These are phyloP conservation scores for Leptinotarsa tumamoca DNA, from an alignment of 2,888 invertebrate genomes.

Conservation along the genomic window DNA sequence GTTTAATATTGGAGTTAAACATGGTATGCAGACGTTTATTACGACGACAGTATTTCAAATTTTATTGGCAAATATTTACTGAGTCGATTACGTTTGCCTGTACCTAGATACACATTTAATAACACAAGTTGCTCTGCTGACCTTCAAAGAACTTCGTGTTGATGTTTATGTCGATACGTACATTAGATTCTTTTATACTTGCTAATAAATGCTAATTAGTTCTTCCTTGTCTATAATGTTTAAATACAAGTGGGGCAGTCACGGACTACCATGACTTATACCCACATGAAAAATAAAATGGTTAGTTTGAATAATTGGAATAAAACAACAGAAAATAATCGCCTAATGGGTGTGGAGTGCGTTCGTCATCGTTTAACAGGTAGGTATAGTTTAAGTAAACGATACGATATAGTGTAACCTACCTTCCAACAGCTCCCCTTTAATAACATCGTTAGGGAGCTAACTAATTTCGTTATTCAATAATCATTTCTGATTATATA, in stretches of 20 bases:
- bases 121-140: slow-evolving; percentile 31
- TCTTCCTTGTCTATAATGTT: slow-evolving; percentile 41
- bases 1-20: slow-evolving; percentile 27
- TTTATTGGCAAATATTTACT: slow-evolving; percentile 43
- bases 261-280: slow-evolving; percentile 17
- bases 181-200: slow-evolving; percentile 33
- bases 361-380: background rate
- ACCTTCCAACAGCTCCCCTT: no score
- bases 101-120: slow-evolving; percentile 37
- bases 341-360: background rate
- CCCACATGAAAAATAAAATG: slow-evolving; percentile 19
- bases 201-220: slow-evolving; percentile 41
- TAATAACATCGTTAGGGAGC: no score
- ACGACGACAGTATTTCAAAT: slow-evolving; percentile 36
- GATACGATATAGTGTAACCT: no score
- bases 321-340: background rate
- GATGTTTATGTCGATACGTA: slow-evolving; percentile 33
- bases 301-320: slow-evolving; percentile 11
- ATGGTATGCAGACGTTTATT: slow-evolving; percentile 22
- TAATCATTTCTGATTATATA: no score
- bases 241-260: slow-evolving; percentile 28
- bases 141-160: slow-evolving; percentile 42
- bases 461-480: no score
- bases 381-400: no score
- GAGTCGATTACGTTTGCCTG: slow-evolving; percentile 30